Evolutionary conservation across 2,113 vertebrate genomes (phyloP), one percentile per base, ranked within the genome.

Genomic region (Platichthys stellatus): DNA sequence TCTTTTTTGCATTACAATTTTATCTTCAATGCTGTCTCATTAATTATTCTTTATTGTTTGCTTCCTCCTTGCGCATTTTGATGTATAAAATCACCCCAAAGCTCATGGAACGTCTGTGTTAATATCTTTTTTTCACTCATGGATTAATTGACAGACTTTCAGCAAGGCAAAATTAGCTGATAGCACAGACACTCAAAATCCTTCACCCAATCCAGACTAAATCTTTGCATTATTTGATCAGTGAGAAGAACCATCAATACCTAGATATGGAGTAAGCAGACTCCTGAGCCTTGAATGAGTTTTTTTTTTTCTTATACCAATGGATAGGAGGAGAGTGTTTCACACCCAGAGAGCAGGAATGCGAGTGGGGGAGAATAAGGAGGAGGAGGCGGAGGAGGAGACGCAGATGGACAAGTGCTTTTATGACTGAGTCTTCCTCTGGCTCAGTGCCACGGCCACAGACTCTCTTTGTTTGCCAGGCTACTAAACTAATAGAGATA

Each of bases 401-500:
- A 91, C 94, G 82, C 93, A 95, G 94, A 94, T 96, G 95, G 95
- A 94, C 87, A 83, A 90, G 90, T 94, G 92, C 94, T 93, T 93
- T 90, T 87, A 90, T 86, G 93, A 92, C 92, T 94, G 91, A 90
- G 92, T 94, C 92, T 91, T 88, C 88, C 89, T 83, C 90, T 96
- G 96, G 96, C 95, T 93, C 61, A 0, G 45, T 88, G 93, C 95
- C 94, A 91, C 69, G 72, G 80, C 83, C 92, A 90, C 93, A 93
- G 87, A 80, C 92, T 95, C 89, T 86, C 92, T 95, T 94, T 95
- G 93, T 96, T 95, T 95, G 94, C 93, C 86, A 90, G 91, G 90
- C 83, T 93, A 92, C 88, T 94, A 92, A 94, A 93, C 95, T 94
- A 92, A 93, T 94, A 94, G 94, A 95, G 95, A 94, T 94, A 93